A percentile compares a stretch with the other conserved stretches of the same genome.
Evolutionary conservation across 2,888 invertebrate species (phyloP).

Genomic region (Liodrosophila aerea): DNA sequence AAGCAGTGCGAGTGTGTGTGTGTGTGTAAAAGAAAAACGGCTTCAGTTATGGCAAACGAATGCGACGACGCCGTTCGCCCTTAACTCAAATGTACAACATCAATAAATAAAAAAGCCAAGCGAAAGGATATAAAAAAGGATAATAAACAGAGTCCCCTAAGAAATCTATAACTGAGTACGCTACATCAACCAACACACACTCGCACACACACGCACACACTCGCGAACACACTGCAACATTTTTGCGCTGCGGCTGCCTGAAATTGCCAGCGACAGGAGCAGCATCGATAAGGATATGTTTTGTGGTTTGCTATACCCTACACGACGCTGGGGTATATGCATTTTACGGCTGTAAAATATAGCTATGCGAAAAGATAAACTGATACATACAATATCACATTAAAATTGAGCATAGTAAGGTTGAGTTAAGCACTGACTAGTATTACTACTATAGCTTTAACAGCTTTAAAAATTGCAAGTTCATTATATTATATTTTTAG

Average conservation of each 20-base stretch:
- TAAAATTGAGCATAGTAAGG: no score
- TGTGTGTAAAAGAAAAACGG: conserved; percentile 58
- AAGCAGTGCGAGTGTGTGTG: conserved; percentile 10
- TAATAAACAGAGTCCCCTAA: conserved; percentile 75
- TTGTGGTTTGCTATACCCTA: conserved; percentile 28
- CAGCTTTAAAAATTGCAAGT: no score
- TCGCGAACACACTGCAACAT: conserved; percentile 33
- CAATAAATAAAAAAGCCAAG: conserved; percentile 71
- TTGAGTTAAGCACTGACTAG: no score
- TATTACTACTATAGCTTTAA: no score
- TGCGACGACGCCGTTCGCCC: conserved; percentile 70
- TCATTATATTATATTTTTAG: no score
- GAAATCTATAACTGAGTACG: conserved; percentile 76
- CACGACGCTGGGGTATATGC: not conserved
- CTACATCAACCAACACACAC: conserved; percentile 52
- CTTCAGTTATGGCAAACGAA: conserved; percentile 77
- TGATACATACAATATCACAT: no score
- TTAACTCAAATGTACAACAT: conserved; percentile 76
- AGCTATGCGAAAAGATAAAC: no score
- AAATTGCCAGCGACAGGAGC: conserved; percentile 49
- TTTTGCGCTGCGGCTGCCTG: conserved; percentile 19
- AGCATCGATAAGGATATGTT: conserved; percentile 50
- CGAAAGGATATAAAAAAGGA: conserved; percentile 77
- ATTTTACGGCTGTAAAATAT: not conserved
- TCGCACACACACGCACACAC: conserved; percentile 24